Conservation (phyloP, 1,140 invertebrate species). For the Saccostrea glomerata region DNA sequence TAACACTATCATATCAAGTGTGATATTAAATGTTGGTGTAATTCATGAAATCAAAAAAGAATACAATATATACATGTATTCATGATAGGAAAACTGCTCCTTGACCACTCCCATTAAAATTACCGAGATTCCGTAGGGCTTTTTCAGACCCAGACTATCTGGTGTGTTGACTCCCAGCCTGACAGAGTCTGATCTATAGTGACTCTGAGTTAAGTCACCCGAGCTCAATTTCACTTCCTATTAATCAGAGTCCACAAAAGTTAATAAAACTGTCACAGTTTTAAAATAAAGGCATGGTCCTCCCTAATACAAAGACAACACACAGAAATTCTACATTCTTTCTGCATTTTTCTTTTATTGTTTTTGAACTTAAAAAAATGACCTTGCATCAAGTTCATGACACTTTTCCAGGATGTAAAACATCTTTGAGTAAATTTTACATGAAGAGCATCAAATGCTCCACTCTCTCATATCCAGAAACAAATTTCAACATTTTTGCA, state of each 20-base stretch:
- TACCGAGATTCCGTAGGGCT: conserved; percentile 31
- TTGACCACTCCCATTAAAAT: conserved; percentile 13
- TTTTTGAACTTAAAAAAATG: too few species aligned
- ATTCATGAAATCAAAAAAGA: neutral
- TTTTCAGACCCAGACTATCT: conserved; percentile 14
- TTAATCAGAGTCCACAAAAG: neutral
- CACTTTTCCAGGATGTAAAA: too few species aligned
- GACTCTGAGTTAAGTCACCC: neutral
- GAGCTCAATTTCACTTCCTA: neutral
- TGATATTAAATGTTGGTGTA: neutral
- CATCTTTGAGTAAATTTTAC: too few species aligned
- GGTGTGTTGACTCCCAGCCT: conserved; percentile 12
- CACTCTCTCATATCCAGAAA: too few species aligned
- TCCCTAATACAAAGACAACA: too few species aligned
- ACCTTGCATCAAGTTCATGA: too few species aligned
- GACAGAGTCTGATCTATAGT: conserved; percentile 12
- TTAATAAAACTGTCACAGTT: neutral
- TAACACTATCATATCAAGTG: neutral
- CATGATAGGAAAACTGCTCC: neutral
- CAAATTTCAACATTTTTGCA: too few species aligned
- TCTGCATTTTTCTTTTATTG: too few species aligned
- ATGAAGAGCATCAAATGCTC: too few species aligned
- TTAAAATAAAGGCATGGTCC: too few species aligned
- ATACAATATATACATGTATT: neutral
- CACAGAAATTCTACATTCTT: too few species aligned